phyloP scores from a whole-genome alignment of 2,888 invertebrate genomes.

The Sycophila texana region DNA sequence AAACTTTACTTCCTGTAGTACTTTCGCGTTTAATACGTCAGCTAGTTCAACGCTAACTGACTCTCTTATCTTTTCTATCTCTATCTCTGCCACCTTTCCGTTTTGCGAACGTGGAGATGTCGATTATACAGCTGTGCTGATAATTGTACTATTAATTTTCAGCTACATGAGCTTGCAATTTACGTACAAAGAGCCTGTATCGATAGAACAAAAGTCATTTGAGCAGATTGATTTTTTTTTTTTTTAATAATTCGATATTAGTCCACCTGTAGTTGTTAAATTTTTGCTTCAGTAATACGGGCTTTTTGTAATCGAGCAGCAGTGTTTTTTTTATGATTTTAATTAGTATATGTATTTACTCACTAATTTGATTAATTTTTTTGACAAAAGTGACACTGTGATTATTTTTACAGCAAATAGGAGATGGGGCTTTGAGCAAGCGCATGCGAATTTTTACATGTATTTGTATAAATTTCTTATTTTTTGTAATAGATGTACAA shows the following conservation, averaged over 20 bases:
- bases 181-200: constrained; percentile 54
- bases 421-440: constrained; percentile 74
- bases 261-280: neutral
- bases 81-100: constrained; percentile 48
- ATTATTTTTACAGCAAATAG: constrained; percentile 67
- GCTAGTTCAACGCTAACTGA: constrained; percentile 40
- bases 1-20: constrained; percentile 50
- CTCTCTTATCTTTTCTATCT: constrained; percentile 39
- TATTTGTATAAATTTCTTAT: constrained; percentile 62
- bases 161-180: constrained; percentile 62
- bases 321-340: constrained; percentile 64
- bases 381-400: constrained; percentile 56
- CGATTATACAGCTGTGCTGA: constrained; percentile 52
- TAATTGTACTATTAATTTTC: constrained; percentile 63
- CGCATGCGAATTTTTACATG: constrained; percentile 68
- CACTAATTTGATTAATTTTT: constrained; percentile 71
- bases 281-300: constrained; percentile 41
- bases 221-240: neutral
- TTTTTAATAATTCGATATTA: neutral
- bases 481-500: constrained; percentile 61
- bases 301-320: constrained; percentile 56
- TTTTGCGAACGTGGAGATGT: constrained; percentile 59
- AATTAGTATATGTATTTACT: constrained; percentile 63
- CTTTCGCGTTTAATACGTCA: constrained; percentile 54
- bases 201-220: neutral